A percentile compares a stretch with the other conserved stretches of the same genome.
phyloP scores from a whole-genome alignment of 2,113 vertebrate species.

The Phalacrocorax aristotelis region DNA sequence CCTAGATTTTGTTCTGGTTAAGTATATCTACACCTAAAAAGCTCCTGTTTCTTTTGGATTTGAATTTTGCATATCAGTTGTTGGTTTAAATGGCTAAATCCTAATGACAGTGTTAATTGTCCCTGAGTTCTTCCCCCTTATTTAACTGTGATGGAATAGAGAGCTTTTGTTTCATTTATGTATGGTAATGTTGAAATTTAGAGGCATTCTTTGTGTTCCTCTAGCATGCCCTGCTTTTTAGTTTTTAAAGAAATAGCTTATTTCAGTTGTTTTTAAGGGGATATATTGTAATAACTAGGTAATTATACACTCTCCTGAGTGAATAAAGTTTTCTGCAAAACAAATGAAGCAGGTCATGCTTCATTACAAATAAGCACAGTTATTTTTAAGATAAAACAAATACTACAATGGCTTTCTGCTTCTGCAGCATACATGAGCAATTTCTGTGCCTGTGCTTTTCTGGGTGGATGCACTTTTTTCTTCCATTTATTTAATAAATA shows the following conservation, averaged over 20 bases:
- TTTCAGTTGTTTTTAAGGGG: neutral
- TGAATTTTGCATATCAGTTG: neutral
- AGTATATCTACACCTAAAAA: neutral
- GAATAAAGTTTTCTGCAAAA: neutral
- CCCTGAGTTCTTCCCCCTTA: neutral
- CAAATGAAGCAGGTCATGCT: neutral
- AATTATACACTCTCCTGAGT: neutral
- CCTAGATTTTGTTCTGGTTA: neutral
- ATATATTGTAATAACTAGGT: neutral
- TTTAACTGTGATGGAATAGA: neutral
- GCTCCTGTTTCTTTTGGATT: neutral
- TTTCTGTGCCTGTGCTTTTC: neutral
- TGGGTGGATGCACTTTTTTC: neutral
- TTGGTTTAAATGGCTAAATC: neutral
- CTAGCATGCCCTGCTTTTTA: neutral
- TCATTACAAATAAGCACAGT: neutral
- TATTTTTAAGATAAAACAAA: neutral
- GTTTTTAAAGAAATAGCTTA: neutral
- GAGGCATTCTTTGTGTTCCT: neutral
- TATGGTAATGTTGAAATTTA: neutral
- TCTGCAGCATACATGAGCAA: neutral
- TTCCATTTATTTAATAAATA: constrained; percentile 29
- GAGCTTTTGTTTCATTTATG: neutral
- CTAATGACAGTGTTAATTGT: neutral
- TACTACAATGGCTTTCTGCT: neutral